Percentiles rank a stretch among this genome's conserved stretches.
Evolutionary conservation across 2,113 vertebrate genomes (phyloP).

Genomic region (Setophaga kirtlandii): DNA sequence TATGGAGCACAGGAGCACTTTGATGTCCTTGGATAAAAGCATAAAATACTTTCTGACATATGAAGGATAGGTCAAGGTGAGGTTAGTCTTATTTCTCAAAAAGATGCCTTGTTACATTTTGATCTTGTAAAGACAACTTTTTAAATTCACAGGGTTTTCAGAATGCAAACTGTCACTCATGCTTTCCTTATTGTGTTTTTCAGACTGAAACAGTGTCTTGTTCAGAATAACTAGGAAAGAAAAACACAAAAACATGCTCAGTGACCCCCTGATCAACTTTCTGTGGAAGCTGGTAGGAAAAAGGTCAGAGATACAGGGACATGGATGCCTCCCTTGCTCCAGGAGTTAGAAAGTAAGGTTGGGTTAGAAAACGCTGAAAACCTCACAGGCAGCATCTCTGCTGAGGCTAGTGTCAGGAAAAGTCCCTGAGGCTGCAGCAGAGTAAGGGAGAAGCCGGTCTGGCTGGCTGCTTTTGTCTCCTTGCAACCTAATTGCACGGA

Average conservation of each 20-base stretch:
- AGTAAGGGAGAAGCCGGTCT: background rate
- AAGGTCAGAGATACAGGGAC: background rate
- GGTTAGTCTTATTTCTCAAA: background rate
- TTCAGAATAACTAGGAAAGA: background rate
- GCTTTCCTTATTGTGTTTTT: background rate
- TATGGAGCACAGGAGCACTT: background rate
- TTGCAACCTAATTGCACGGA: conserved; percentile 16
- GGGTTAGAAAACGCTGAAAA: background rate
- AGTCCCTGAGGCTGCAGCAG: background rate
- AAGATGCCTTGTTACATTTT: background rate
- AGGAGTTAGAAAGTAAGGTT: background rate
- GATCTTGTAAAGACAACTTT: background rate
- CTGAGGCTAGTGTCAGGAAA: background rate
- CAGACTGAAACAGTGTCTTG: background rate
- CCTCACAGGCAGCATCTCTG: background rate
- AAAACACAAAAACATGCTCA: background rate
- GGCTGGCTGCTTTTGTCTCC: background rate
- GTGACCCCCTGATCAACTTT: background rate
- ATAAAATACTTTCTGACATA: background rate
- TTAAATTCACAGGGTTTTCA: background rate
- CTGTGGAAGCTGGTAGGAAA: background rate
- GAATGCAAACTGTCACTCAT: background rate
- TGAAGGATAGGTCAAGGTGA: background rate
- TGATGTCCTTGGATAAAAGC: background rate
- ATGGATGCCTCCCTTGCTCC: background rate